Base-by-base conservation (phyloP, 2,113 vertebrate genomes). In the Gila orcuttii region DNA sequence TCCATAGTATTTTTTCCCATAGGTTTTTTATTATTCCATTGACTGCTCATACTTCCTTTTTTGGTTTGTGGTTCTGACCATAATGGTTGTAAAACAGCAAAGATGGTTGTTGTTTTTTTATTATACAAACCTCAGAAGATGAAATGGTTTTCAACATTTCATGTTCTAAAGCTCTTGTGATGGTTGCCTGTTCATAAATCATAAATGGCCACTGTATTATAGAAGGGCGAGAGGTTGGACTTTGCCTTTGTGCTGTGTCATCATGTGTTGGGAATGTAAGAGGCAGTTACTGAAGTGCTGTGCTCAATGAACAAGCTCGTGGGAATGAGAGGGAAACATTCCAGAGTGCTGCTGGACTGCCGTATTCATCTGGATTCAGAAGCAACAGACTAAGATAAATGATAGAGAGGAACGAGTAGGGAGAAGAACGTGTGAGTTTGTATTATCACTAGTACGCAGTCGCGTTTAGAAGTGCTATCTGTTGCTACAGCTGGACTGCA, bases 361-460 rank as follows among this genome's bases (percentile, higher is more conserved):
- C 2, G 28, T 74, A 76, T 66, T 28, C 60, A n/a, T 36, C 85
- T 77, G 69, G 66, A 57, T n/a, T 73, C 68, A 31, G 81, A 79
- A 62, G 52, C 86, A 52, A 47, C 47, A 28, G 78, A 69, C 21
- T 50, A n/a, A 31, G n/a, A 83, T 19, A 59, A 78, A 42, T 39
- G 47, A 52, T 66, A 59, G 75, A 33, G 39, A 76, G 77, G 42
- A 2, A 28, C 71, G 21, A 36, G 42, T 60, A 80, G 85, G 57
- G 75, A 69, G 62, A 57, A 42, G 85, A 74, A 64, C 28, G 45
- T 23, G 76, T 80, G 85, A 79, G 88, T 78, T 52, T 57, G 77
- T 90, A 87, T 94, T 93, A 94, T 94, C 91, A 64, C 59, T 23
- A 19, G 47, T 9, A 12, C 15, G 31, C 86, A 86, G 25, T 12